phyloP scores from a whole-genome alignment of 2,797 vertebrate genomes.

The Halcyon chelicuti region DNA sequence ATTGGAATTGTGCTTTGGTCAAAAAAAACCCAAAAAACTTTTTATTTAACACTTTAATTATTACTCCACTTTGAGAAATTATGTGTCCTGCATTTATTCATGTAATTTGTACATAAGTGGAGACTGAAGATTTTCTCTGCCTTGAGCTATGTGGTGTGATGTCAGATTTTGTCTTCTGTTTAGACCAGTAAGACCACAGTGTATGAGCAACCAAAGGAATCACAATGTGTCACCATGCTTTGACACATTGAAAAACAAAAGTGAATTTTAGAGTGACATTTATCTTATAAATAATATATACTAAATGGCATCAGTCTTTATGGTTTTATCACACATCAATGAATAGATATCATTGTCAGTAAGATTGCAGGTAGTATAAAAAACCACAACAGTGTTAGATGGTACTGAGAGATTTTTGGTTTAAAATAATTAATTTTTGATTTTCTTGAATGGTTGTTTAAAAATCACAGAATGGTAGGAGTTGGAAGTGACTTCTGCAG shows the following conservation, averaged over 20 bases:
- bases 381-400: not conserved
- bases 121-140: not conserved
- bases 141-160: not conserved
- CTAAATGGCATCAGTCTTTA: not conserved
- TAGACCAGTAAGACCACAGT: not conserved
- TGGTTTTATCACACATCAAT: not conserved
- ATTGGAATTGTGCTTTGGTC: not conserved
- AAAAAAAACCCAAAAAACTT: not conserved
- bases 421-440: not conserved
- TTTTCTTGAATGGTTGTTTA: not conserved
- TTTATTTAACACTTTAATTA: not conserved
- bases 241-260: not conserved
- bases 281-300: not conserved
- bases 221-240: not conserved
- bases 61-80: not conserved
- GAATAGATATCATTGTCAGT: not conserved
- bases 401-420: not conserved
- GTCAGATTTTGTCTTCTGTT: not conserved
- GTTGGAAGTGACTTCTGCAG: not conserved
- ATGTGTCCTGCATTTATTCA: not conserved
- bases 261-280: not conserved
- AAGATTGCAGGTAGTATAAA: not conserved
- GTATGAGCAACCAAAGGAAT: not conserved
- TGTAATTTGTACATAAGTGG: not conserved
- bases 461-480: not conserved